A percentile compares a stretch with the other conserved stretches of the same genome.
Evolutionary conservation across 2,888 invertebrate genomes (phyloP).

Genomic region (Mamestra brassicae): DNA sequence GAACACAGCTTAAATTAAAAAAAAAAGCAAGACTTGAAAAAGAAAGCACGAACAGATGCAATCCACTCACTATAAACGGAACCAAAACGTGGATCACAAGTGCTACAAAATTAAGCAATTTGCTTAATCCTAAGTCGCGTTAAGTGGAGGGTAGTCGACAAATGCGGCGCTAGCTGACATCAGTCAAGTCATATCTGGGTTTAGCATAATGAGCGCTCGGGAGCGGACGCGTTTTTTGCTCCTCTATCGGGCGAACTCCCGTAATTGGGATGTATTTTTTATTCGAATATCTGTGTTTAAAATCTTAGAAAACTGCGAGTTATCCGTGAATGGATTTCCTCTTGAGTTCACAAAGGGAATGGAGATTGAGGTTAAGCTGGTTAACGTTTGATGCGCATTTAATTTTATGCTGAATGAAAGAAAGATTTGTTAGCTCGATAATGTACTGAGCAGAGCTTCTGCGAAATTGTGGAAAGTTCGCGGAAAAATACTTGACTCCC

Average conservation of each 20-base stretch:
- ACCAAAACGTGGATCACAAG: constrained; percentile 54
- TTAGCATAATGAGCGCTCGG: constrained; percentile 71
- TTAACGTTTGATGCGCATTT: constrained; percentile 53
- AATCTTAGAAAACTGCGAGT: constrained; percentile 56
- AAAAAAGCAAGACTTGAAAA: constrained; percentile 15
- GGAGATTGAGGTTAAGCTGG: constrained; percentile 51
- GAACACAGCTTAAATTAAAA: not conserved
- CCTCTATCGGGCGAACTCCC: constrained; percentile 63
- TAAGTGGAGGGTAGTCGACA: constrained; percentile 73
- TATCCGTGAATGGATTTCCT: constrained; percentile 52
- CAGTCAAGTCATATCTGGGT: constrained; percentile 75
- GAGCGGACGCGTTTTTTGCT: constrained; percentile 68
- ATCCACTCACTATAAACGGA: constrained; percentile 43
- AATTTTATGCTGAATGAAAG: constrained; percentile 50
- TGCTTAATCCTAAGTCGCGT: constrained; percentile 69
- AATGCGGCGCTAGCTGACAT: constrained; percentile 69
- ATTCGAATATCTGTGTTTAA: constrained; percentile 63
- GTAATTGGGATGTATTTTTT: constrained; percentile 73
- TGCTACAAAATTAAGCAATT: constrained; percentile 70
- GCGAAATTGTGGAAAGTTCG: not conserved
- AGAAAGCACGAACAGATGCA: constrained; percentile 20
- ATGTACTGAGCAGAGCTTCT: constrained; percentile 31
- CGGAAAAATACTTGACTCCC: constrained; percentile 7
- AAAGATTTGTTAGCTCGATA: constrained; percentile 46
- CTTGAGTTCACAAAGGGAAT: constrained; percentile 54